phyloP scores from a whole-genome alignment of 2,888 invertebrate genomes.

The Phengaris arion region DNA sequence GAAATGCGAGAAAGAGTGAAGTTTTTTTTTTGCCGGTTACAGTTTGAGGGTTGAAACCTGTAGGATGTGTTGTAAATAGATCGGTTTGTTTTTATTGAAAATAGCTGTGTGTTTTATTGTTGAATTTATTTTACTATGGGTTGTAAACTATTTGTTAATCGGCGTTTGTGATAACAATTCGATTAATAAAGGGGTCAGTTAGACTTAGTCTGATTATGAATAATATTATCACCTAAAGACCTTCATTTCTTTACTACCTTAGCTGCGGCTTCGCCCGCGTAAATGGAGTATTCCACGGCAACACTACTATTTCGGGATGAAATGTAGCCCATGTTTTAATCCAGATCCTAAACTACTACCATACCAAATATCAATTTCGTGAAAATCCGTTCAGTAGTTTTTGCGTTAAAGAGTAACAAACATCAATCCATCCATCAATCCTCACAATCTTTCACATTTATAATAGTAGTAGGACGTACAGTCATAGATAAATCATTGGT shows the following conservation, averaged over 20 bases:
- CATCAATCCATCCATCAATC: no score
- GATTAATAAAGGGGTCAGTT: constrained; percentile 9
- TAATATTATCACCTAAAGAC: not conserved
- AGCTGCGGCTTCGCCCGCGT: no score
- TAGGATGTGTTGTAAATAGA: not conserved
- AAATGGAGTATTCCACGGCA: no score
- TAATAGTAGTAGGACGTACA: no score
- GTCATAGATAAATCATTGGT: no score
- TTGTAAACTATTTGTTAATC: not conserved
- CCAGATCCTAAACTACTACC: no score
- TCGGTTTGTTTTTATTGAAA: not conserved
- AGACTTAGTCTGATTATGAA: not conserved
- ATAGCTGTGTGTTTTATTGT: not conserved
- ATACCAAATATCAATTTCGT: no score
- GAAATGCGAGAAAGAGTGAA: not conserved
- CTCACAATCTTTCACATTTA: no score
- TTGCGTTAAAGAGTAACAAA: no score
- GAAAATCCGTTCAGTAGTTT: no score
- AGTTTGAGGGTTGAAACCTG: not conserved
- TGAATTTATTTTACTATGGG: not conserved
- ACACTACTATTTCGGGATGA: no score
- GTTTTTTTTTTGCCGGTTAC: not conserved
- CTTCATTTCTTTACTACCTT: not conserved
- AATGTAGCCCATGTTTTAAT: no score
- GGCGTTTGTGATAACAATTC: not conserved